These are phyloP conservation scores for Ophion costatus DNA, from an alignment of 2,888 invertebrate genomes.

Conservation along the genomic window DNA sequence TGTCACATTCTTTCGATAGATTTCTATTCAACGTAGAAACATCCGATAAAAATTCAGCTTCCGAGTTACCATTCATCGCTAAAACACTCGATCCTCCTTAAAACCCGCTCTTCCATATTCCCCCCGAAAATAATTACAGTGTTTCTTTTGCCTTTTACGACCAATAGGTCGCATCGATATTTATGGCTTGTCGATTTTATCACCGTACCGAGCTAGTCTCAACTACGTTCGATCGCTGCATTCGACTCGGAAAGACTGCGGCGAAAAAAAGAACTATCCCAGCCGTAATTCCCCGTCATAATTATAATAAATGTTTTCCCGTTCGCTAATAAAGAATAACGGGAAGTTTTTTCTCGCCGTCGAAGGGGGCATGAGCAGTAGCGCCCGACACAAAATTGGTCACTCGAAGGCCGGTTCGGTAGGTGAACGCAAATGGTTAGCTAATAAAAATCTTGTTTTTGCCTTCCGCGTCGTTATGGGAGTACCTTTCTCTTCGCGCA, in stretches of 20 bases:
- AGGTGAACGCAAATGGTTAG: conserved; percentile 11
- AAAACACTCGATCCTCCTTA: background rate
- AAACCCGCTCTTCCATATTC: background rate
- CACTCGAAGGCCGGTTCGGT: conserved; percentile 2
- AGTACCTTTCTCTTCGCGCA: conserved; percentile 20
- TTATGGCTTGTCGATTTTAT: background rate
- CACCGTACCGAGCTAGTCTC: background rate
- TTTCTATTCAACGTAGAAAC: no score
- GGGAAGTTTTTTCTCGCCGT: conserved; percentile 9
- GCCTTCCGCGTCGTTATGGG: conserved; percentile 7
- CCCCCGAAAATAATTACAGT: background rate
- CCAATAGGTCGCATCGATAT: background rate
- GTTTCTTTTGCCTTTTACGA: background rate
- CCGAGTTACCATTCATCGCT: background rate
- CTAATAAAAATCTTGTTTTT: conserved; percentile 24
- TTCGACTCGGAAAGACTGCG: background rate
- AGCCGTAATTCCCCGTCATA: background rate
- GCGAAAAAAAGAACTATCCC: background rate
- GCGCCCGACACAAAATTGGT: background rate
- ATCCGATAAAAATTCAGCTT: background rate
- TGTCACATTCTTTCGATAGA: no score
- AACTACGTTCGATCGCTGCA: background rate
- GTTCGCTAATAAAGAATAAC: conserved; percentile 17
- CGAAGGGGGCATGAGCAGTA: background rate
- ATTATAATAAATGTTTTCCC: conserved; percentile 5